Evolutionary conservation across 2,888 invertebrate genomes (phyloP).

Genomic region (Strigamia maritima): DNA sequence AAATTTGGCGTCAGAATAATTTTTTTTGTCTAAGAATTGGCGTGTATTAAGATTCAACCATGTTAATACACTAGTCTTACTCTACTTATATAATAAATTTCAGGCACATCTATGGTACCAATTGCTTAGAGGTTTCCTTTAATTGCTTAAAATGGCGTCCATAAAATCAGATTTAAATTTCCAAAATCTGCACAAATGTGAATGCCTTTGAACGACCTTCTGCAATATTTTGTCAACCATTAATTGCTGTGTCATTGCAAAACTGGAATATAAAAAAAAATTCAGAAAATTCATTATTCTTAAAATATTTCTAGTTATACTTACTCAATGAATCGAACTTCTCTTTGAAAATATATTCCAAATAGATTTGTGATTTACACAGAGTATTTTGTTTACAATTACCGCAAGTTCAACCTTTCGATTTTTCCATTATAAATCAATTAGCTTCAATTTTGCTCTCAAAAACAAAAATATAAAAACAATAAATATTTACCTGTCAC

Average conservation of each 20-base stretch:
- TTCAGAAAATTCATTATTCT: background rate
- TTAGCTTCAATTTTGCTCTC: background rate
- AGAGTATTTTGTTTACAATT: background rate
- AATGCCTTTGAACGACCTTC: no score
- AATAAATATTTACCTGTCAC: no score
- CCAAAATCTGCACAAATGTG: no score
- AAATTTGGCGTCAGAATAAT: background rate
- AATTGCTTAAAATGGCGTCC: background rate
- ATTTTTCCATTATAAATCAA: slow-evolving; percentile 1
- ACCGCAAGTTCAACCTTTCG: background rate
- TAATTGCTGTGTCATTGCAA: background rate
- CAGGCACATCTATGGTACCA: background rate
- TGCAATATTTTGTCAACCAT: background rate
- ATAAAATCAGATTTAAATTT: background rate
- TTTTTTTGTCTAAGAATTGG: background rate
- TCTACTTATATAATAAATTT: background rate
- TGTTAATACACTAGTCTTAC: background rate
- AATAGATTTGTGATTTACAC: background rate
- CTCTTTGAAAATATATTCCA: no score
- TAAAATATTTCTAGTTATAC: no score
- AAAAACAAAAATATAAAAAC: no score
- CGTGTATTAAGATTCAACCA: background rate
- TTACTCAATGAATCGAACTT: no score
- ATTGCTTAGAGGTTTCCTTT: background rate
- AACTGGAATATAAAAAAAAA: background rate